Evolutionary conservation across 92 coral and sea anemone species (phyloP), one percentile per base, ranked within the genome.

Genomic region (Heteractis magnifica): DNA sequence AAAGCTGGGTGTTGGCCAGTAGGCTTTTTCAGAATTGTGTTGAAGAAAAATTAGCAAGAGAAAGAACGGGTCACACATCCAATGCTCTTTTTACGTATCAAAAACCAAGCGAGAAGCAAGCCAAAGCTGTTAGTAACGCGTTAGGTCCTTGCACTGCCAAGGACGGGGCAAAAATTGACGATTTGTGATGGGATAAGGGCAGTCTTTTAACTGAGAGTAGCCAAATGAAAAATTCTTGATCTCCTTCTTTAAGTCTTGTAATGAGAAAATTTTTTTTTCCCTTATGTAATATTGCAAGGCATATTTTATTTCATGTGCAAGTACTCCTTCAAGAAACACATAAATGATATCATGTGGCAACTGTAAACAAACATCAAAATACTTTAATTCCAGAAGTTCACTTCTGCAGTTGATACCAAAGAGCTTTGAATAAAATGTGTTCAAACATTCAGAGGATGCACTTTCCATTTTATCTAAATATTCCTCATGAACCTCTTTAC

Each of bases 351-450:
- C 82, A 60, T 84, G 72, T 34, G 84, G 82, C 15, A 88, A 52
- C 75, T 88, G 91, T 0, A 21, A 56, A 18, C 85, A 79, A 8
- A 87, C 88, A 64, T 88, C 83, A 76, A 88, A 88, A 49, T 71
- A 84, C 5, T 85, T 82, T 79, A 85, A 77, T 6, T 81, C 81
- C 21, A 80, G 80, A 21, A 88, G 82, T 21, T 60, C 11, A 77
- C 78, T 84, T 81, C 82, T 74, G 55, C 51, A 60, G 71, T 88
- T 88, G 52, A 88, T 80, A 19, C 88, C 91, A 81, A 79, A 84
- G 6, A 76, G 83, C 75, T 89, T 89, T 1, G 86, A 89, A 56
- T 84, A 89, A 84, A 84, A 89, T 44, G 16, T 59, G 34, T 34
- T 71, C 77, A 89, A 52, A 26, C 1, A 23, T 49, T 49, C 58